phyloP scores from a whole-genome alignment of 2,113 vertebrate genomes.

The Labeo catla region DNA sequence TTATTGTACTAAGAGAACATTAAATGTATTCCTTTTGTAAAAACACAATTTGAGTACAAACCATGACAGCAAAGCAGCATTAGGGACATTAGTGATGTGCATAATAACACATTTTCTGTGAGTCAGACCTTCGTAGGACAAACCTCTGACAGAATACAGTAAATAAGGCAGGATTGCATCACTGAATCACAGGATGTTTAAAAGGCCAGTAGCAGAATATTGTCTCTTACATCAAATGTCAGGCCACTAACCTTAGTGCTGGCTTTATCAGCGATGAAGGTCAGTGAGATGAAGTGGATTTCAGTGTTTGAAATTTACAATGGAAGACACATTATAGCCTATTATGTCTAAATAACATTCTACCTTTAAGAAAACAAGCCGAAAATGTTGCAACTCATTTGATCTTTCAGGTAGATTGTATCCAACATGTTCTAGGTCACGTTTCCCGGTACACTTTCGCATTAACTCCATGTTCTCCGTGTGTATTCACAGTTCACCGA shows the following conservation, averaged over 20 bases:
- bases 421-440: not conserved
- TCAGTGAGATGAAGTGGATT: not conserved
- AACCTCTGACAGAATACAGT: not conserved
- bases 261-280: not conserved
- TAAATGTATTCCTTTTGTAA: not conserved
- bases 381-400: not conserved
- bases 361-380: not conserved
- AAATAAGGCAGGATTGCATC: not conserved
- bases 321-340: not conserved
- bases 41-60: not conserved
- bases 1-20: not conserved
- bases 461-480: not conserved
- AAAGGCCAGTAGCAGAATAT: not conserved
- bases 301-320: not conserved
- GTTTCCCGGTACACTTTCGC: not conserved
- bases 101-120: not conserved
- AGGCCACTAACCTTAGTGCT: not conserved
- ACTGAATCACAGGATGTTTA: not conserved
- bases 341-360: not conserved
- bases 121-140: not conserved
- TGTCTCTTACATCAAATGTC: slow-evolving; percentile 1
- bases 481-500: not conserved
- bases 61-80: not conserved
- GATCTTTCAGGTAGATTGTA: not conserved
- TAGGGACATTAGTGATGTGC: not conserved